Base-by-base conservation (phyloP, 1,140 invertebrate species). In the Gryllus bimaculatus region DNA sequence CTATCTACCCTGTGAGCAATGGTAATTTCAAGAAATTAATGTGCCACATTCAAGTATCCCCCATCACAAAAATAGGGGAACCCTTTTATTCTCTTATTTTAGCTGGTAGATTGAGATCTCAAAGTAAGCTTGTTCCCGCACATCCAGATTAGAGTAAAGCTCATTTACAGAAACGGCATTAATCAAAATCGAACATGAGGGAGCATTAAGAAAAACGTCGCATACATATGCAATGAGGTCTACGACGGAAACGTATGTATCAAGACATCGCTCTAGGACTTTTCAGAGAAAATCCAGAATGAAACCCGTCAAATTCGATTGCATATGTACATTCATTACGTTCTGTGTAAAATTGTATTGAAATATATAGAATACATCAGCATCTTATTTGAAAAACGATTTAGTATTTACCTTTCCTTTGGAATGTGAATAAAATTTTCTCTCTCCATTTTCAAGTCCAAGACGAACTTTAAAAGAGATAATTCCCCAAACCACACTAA, bases 21-120 rank as follows among this genome's bases (percentile, higher is more conserved):
- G 54, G 54, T 66, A 66, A 66, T 66, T 66, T 66, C 54, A 18
- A 66, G 54, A 66, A 66, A 66, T 66, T 66, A 66, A 66, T 66
- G 54, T 66, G 54, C 54, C 18, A 66, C 54, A 66, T 66, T 66
- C 54, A 18, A 66, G 54, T 13, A 66, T 1, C 54, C 54, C 18
- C 54, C 18, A 66, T 66, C 54, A 66, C 18, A 66, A 66, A 66
- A 66, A 66, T 66, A 66, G 10, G 54, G 26, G 18, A 66, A 13
- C 54, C 0, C 54, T 18, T 66, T 18, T 18, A 18, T 66, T 66
- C 54, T 18, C 54, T 66, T 66, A 66, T 66, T 66, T 66, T 66
- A 1, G 10, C 18, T 10, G 10, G 54, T 66, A 66, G 54, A 66
- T 66, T 66, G 54, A 66, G 54, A 66, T 66, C 54, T 66, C 54